Percentiles rank a stretch among this genome's conserved stretches.
Evolutionary conservation across 2,797 vertebrate species (phyloP).

Genomic region (Erethizon dorsatum): DNA sequence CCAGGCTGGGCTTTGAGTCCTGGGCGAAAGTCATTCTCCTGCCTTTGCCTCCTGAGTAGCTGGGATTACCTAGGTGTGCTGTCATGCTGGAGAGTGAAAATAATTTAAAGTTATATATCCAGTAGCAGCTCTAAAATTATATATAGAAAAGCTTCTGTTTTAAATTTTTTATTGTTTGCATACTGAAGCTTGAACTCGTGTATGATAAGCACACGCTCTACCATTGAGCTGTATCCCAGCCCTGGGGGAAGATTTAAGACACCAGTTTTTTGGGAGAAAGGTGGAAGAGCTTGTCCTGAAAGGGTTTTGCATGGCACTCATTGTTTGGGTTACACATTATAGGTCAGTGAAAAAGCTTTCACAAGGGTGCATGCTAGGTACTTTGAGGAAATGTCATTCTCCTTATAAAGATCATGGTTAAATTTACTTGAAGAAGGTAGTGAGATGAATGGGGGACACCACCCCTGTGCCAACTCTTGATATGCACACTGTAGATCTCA

Average conservation of each 20-base stretch:
- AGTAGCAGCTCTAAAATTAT: neutral
- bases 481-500: neutral
- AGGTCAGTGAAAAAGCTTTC: neutral
- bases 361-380: neutral
- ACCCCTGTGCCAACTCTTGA: neutral
- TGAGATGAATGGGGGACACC: neutral
- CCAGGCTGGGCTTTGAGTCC: neutral
- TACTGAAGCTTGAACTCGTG: neutral
- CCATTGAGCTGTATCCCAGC: neutral
- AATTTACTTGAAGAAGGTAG: conserved; percentile 27
- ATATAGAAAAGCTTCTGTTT: neutral
- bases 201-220: neutral
- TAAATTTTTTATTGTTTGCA: neutral
- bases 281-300: neutral
- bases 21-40: neutral
- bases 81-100: neutral
- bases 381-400: neutral
- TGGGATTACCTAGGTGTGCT: neutral
- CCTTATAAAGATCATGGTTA: neutral
- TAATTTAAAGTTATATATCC: neutral
- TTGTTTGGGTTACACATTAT: neutral
- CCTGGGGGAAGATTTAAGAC: neutral
- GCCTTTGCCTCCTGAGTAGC: neutral
- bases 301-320: neutral
- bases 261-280: neutral